phyloP scores from a whole-genome alignment of 2,888 invertebrate species.

The Reticulitermes lucifugus region DNA sequence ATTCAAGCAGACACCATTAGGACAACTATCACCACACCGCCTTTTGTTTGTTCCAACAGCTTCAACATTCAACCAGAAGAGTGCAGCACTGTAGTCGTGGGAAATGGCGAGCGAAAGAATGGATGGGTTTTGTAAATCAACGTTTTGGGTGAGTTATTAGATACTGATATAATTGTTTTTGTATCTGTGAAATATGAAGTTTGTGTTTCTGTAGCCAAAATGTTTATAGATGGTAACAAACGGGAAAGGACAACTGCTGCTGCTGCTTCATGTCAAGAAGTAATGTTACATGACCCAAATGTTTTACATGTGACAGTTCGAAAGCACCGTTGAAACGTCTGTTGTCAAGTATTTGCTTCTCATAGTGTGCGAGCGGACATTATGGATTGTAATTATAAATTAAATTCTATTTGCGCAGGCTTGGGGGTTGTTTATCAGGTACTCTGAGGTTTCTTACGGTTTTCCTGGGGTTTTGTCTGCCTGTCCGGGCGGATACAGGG shows the following conservation, averaged over 20 bases:
- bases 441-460: no score
- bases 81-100: slow-evolving; percentile 33
- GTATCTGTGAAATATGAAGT: no score
- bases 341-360: no score
- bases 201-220: not conserved
- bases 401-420: no score
- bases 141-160: slow-evolving; percentile 80
- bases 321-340: not conserved
- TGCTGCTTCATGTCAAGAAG: not conserved
- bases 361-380: no score
- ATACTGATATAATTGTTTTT: not conserved
- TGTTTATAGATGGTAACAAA: not conserved
- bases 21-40: not conserved
- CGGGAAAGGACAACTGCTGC: not conserved
- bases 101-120: slow-evolving; percentile 71
- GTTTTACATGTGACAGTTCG: slow-evolving; percentile 28
- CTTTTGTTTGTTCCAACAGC: slow-evolving; percentile 9
- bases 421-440: no score
- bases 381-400: no score
- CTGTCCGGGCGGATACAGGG: no score
- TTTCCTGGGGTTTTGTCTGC: no score
- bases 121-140: slow-evolving; percentile 82
- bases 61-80: not conserved
- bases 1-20: not conserved
- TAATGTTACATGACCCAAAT: slow-evolving; percentile 22